phyloP scores from a whole-genome alignment of 2,888 invertebrate genomes.

The Patella ulyssiponensis region DNA sequence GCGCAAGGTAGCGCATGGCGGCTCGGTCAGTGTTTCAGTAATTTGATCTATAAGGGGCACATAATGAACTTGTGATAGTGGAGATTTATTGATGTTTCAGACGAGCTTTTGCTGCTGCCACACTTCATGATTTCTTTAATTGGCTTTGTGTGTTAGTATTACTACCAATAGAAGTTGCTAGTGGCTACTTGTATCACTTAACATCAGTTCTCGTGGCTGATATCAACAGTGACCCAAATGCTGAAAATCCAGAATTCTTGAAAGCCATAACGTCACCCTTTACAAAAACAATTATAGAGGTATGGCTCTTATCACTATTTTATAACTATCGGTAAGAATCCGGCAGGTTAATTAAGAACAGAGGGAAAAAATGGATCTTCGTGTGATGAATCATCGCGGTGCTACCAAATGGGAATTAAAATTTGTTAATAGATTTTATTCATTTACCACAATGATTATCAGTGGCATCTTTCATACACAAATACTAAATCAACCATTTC shows the following conservation, averaged over 20 bases:
- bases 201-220: conserved; percentile 68
- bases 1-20: too few species aligned
- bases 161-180: conserved; percentile 74
- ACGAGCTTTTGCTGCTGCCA: conserved; percentile 68
- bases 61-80: background rate
- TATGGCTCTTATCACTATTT: conserved; percentile 10
- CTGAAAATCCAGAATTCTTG: conserved; percentile 63
- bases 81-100: conserved; percentile 17
- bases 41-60: too few species aligned
- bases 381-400: too few species aligned
- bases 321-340: too few species aligned
- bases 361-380: too few species aligned
- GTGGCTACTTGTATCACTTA: conserved; percentile 51
- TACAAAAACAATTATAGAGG: conserved; percentile 70
- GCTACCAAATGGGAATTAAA: too few species aligned
- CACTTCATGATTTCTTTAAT: conserved; percentile 77
- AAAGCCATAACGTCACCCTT: conserved; percentile 73
- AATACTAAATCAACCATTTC: too few species aligned
- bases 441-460: conserved; percentile 25
- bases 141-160: conserved; percentile 75
- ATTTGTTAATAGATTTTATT: background rate
- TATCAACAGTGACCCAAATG: conserved; percentile 48
- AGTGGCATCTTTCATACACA: conserved; percentile 19
- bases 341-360: too few species aligned
- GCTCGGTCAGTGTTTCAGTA: too few species aligned